Evolutionary conservation across 2,113 vertebrate species (phyloP), one percentile per base, ranked within the genome.

Genomic region (Myrmophylax atrothorax): DNA sequence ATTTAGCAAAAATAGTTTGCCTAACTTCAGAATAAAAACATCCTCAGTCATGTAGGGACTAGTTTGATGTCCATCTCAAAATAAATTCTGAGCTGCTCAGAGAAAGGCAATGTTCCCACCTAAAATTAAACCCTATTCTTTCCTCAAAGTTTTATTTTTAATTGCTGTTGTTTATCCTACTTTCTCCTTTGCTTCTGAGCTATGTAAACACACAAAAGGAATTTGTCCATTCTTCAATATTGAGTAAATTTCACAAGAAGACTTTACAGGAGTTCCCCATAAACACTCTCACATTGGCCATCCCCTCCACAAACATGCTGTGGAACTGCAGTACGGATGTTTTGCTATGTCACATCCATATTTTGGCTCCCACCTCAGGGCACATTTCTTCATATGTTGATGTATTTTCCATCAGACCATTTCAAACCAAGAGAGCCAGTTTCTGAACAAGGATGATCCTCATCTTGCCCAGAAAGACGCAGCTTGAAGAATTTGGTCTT

Each of bases 331-430:
- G 33, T 3, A 3, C 5, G 35, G 19, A 6, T 55, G 56, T 18
- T 84, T 12, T 37, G 14, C 10, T 46, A 24, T 0, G 0, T 6
- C 20, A 28, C 46, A 82, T 9, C 29, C 24, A 2, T 8, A 18
- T 52, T 62, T 90, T 58, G 50, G 12, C 6, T 77, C 25, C 63
- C 29, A 37, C 38, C 11, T 73, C 19, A 53, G n/a, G n/a, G 37
- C n/a, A 53, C 42, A 33, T 66, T 47, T 75, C 46, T 75, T 74
- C 15, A 3, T 58, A 10, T 29, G 38, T 11, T 53, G 37, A 10
- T 31, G 22, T 6, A 26, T 37, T 40, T 73, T 37, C 44, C 37
- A 73, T 10, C 13, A 68, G 11, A 76, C 18, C 37, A 12, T 12
- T 78, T 79, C 47, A 77, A 81, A 37, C 16, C 12, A 47, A 46